These are phyloP conservation scores for Stenodera caucasica DNA, from an alignment of 2,888 invertebrate species.

Conservation along the genomic window DNA sequence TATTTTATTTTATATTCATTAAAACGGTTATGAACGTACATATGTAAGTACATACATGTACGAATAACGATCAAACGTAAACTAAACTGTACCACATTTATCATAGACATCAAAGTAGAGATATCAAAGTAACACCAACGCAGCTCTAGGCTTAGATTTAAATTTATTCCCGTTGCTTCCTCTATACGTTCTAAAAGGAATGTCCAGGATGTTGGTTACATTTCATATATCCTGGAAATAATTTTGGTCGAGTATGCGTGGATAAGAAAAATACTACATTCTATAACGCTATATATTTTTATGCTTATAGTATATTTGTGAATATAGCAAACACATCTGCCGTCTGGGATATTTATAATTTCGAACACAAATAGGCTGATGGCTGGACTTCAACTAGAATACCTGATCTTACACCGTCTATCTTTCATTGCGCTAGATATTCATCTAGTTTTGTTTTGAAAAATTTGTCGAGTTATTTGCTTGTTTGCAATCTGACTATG, in stretches of 20 bases:
- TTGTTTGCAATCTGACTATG: constrained; percentile 21
- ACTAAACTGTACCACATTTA: constrained; percentile 14
- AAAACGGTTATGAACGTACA: too few species aligned
- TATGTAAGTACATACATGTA: not conserved
- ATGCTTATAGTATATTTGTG: constrained; percentile 31
- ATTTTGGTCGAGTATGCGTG: not conserved
- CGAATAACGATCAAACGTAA: not conserved
- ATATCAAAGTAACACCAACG: constrained; percentile 3
- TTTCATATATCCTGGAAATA: not conserved
- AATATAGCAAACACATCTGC: constrained; percentile 38
- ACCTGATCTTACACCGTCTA: not conserved
- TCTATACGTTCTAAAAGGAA: not conserved
- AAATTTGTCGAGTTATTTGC: too few species aligned
- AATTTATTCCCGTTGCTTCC: not conserved
- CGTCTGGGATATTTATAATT: constrained; percentile 46
- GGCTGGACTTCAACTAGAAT: not conserved
- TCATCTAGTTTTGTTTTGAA: too few species aligned
- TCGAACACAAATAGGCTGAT: constrained; percentile 38
- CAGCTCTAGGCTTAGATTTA: not conserved
- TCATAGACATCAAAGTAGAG: constrained; percentile 13
- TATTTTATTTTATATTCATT: too few species aligned
- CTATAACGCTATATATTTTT: constrained; percentile 2
- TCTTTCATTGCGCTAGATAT: constrained; percentile 20
- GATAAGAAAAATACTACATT: constrained; percentile 9
- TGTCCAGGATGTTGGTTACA: not conserved